A percentile compares a stretch with the other conserved stretches of the same genome.
Evolutionary conservation across 2,888 invertebrate genomes (phyloP).

Genomic region (Dicranocentrus wangi): DNA sequence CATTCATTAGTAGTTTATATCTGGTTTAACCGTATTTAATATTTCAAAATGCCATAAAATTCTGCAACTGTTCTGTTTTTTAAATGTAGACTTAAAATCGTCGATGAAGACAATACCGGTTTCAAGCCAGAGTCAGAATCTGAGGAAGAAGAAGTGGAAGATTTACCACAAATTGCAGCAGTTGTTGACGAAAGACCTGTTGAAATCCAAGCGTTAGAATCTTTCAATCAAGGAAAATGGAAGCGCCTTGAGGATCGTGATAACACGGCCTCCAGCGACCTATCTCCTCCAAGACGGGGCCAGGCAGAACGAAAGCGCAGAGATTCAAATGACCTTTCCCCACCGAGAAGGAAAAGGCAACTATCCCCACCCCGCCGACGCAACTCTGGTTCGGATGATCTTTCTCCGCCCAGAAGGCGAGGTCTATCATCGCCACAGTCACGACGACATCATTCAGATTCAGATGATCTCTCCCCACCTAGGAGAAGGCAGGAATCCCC

Average conservation of each 20-base stretch:
- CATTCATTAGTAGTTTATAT: not conserved
- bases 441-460: conserved; percentile 65
- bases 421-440: not conserved
- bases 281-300: conserved; percentile 74
- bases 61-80: conserved; percentile 6
- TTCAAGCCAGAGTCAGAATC: conserved; percentile 38
- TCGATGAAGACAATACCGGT: conserved; percentile 83
- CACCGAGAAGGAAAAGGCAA: conserved; percentile 71
- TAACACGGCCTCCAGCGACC: conserved; percentile 26
- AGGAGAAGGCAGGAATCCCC: conserved; percentile 60
- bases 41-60: not conserved
- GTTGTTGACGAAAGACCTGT: conserved; percentile 88
- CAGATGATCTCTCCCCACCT: conserved; percentile 73
- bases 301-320: conserved; percentile 66
- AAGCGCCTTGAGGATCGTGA: conserved; percentile 54
- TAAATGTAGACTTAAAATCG: conserved; percentile 83
- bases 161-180: conserved; percentile 91
- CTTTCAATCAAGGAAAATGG: conserved; percentile 71
- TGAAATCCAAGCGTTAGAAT: conserved; percentile 77
- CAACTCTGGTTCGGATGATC: conserved; percentile 23
- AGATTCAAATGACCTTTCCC: conserved; percentile 74
- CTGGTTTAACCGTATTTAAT: not conserved
- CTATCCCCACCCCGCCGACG: conserved; percentile 44
- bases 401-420: not conserved
- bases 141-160: conserved; percentile 82